Base-by-base conservation (phyloP, 2,113 vertebrate species). In the Sinocyclocheilus rhinocerous region DNA sequence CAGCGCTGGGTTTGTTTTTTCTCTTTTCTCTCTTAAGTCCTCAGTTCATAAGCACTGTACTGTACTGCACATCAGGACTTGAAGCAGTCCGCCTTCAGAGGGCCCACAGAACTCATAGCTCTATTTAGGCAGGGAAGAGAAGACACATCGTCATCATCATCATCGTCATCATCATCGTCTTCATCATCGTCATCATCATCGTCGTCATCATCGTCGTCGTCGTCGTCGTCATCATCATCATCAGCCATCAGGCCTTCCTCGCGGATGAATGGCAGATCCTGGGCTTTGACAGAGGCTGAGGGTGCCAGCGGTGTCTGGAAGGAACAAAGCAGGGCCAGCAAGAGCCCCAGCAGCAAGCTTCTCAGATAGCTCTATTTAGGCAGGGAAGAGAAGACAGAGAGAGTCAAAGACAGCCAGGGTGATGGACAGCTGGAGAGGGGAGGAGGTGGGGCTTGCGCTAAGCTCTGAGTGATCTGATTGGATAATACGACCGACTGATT, bases 31-130 rank as follows among this genome's bases (percentile, higher is more conserved):
- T 90, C 69, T 90, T 88, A 89, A 94, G 93, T 95, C 94, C 92
- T 87, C 91, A 91, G 94, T 95, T 95, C 94, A 93, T 93, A 94
- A 91, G 91, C 93, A 85, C 86, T 89, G 84, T 82, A 95, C 93
- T 79, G 92, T 91, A 94, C 92, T 93, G 94, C 94, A 90, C 91
- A 69, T 93, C 93, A 92, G 94, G 92, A 94, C 92, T 93, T 94
- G 93, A 87, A 92, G 94, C 93, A 94, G 95, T 92, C 90, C 94
- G 93, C 92, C 94, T 94, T 94, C 94, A 94, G 93, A 92, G 89
- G 92, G 94, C 93, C 93, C 91, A 93, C 91, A 94, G 92, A 92
- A 94, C 91, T 95, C 95, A 95, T 92, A 95, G 95, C 92, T 95
- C 95, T 95, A 92, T 92, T 95, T 94, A 92, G 90, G 93, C 91